A percentile compares a stretch with the other conserved stretches of the same genome.
Evolutionary conservation across 1,140 invertebrate genomes (phyloP).

Genomic region (Dreissena polymorpha): DNA sequence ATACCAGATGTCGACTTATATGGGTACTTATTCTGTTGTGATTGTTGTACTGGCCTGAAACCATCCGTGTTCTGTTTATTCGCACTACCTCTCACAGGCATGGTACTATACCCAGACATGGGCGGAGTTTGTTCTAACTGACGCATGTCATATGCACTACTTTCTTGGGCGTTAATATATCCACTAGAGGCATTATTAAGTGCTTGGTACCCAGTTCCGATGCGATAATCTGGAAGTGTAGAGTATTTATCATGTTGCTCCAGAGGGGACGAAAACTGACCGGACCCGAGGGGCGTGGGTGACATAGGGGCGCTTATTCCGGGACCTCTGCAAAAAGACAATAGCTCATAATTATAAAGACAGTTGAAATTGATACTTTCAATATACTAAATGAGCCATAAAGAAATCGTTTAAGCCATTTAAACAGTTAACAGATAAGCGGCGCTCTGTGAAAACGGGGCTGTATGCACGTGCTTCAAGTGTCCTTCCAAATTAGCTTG

Average conservation of each 20-base stretch:
- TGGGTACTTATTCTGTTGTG: slow-evolving; percentile 44
- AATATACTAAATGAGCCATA: too few relatives aligned
- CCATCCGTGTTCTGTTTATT: slow-evolving; percentile 45
- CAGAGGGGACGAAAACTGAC: slow-evolving; percentile 20
- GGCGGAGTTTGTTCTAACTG: slow-evolving; percentile 43
- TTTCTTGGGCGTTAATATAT: slow-evolving; percentile 27
- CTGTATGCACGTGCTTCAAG: slow-evolving; percentile 8
- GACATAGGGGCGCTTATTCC: slow-evolving; percentile 21
- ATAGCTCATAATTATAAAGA: not conserved
- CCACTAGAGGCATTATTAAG: slow-evolving; percentile 28
- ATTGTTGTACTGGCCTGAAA: slow-evolving; percentile 39
- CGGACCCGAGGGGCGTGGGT: not conserved
- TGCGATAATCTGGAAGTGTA: slow-evolving; percentile 42
- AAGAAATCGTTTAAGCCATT: too few relatives aligned
- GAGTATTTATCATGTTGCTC: slow-evolving; percentile 26
- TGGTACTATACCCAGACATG: slow-evolving; percentile 46
- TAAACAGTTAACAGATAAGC: too few relatives aligned
- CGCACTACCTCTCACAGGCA: slow-evolving; percentile 23
- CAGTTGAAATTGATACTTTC: not conserved
- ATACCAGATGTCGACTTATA: slow-evolving; percentile 47
- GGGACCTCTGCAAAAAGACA: slow-evolving; percentile 26
- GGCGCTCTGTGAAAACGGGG: too few relatives aligned
- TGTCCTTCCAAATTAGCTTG: slow-evolving; percentile 26
- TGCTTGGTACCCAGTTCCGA: slow-evolving; percentile 42
- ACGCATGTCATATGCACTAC: slow-evolving; percentile 38